Evolutionary conservation across 2,797 vertebrate genomes (phyloP).

Genomic region (Echiichthys vipera): DNA sequence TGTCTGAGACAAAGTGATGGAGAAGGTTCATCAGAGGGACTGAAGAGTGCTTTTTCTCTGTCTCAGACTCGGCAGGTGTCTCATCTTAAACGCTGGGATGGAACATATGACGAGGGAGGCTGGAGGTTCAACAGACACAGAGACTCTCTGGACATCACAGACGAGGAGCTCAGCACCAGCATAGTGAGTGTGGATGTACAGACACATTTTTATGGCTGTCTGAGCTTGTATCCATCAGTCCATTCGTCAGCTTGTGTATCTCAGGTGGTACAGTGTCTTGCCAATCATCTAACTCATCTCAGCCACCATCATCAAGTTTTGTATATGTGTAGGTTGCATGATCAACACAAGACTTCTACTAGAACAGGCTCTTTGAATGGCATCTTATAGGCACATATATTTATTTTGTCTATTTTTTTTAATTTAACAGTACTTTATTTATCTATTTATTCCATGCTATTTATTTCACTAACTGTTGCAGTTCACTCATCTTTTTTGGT

Average conservation of each 20-base stretch:
- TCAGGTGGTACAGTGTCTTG: not conserved
- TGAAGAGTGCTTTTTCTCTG: conserved; percentile 9
- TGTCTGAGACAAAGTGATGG: conserved; percentile 9
- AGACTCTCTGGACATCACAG: conserved; percentile 88
- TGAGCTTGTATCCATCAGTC: not conserved
- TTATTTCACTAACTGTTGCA: not conserved
- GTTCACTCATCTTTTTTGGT: not conserved
- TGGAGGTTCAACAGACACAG: conserved; percentile 81
- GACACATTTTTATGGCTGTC: not conserved
- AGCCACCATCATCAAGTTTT: no score
- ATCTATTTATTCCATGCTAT: no score
- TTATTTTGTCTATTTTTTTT: no score
- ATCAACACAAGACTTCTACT: no score
- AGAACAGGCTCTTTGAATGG: no score
- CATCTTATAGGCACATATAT: no score
- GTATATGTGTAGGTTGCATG: no score
- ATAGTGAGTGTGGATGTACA: conserved; percentile 84
- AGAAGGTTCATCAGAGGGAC: not conserved
- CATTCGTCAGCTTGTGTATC: not conserved
- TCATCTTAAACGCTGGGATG: conserved; percentile 86
- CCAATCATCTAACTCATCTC: not conserved
- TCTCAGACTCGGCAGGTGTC: conserved; percentile 88
- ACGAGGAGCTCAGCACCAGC: conserved; percentile 91
- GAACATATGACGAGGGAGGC: conserved; percentile 71
- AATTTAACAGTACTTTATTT: no score